Percentiles rank a stretch among this genome's conserved stretches.
Conservation (phyloP, 2,797 vertebrate species). For the Macrochelys suwanniensis region DNA sequence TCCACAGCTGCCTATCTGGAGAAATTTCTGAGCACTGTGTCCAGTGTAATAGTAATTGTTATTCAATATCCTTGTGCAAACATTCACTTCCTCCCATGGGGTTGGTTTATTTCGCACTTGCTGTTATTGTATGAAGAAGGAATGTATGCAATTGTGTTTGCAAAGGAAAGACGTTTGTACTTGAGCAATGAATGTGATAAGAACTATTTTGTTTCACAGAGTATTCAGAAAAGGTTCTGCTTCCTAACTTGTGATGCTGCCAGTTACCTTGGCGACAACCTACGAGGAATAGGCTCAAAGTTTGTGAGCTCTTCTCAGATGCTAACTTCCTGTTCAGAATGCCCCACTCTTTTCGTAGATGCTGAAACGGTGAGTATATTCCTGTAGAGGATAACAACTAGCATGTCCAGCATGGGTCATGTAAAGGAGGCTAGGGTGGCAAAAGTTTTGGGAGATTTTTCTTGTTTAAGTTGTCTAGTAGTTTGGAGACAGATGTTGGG, state of each 20-base stretch:
- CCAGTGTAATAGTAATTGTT: background rate
- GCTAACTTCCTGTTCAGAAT: constrained; percentile 95
- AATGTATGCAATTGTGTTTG: background rate
- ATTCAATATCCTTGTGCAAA: constrained; percentile 1
- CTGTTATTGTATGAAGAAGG: background rate
- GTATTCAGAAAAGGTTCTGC: constrained; percentile 98
- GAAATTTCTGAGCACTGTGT: background rate
- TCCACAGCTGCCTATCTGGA: constrained; percentile 13
- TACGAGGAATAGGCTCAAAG: constrained; percentile 96
- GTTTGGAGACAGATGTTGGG: background rate
- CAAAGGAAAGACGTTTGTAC: background rate
- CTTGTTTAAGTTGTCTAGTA: background rate
- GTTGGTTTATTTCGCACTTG: background rate
- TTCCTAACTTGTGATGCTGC: constrained; percentile 94
- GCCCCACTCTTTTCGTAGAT: constrained; percentile 96
- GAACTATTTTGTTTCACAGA: constrained; percentile 84
- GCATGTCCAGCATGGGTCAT: background rate
- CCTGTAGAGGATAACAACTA: background rate
- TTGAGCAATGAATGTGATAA: background rate
- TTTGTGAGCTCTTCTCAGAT: constrained; percentile 98
- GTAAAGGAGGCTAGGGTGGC: background rate
- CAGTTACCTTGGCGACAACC: constrained; percentile 94
- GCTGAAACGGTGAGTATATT: constrained; percentile 93
- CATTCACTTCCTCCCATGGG: background rate
- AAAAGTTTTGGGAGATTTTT: background rate